Evolutionary conservation across 37 sponge, comb jelly and placozoan genomes (phyloP), one percentile per base, ranked within the genome.

Genomic region (Crambe crambe): DNA sequence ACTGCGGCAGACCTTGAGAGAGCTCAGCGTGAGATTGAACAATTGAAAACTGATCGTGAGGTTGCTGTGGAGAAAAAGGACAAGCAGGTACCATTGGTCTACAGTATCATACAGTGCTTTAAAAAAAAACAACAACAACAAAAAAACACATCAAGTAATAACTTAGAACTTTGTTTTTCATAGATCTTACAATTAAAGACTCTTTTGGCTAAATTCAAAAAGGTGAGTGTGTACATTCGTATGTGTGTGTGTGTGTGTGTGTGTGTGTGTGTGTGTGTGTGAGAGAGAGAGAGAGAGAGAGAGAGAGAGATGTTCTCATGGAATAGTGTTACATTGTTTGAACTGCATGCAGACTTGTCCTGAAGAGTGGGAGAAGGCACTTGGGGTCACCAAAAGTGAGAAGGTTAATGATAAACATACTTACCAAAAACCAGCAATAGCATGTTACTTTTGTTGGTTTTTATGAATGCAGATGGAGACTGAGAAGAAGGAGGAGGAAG

Each of bases 151-250:
- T 54, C 56, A 12, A 54, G 56, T 21, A 21, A 36, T 39, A 12
- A 70, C 8, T 47, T 73, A 3, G 6, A 5, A 1, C 17, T 27
- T 27, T 61, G 15, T 59, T 79, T 21, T 42, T 57, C 66, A 37
- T n/a, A 89, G 85, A 80, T 84, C 35, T 37, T 80, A 30, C 85
- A 85, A 56, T 57, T 89, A 54, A 89, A 89, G 61, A 80, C 85
- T 21, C 70, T 84, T 15, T n/a, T 89, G 68, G 80, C 81, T 41
- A 62, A 68, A 12, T 89, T 89, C 76, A 89, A 89, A 58, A 57
- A 83, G 81, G 90, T 89, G 68, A 21, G 56, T 68, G 23, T 62
- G n/a, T n/a, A n/a, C n/a, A n/a, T n/a, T n/a, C n/a, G n/a, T n/a
- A n/a, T n/a, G n/a, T n/a, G n/a, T n/a, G n/a, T n/a, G n/a, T n/a